phyloP scores from a whole-genome alignment of 2,888 invertebrate genomes.

The Bruchidius siliquastri region DNA sequence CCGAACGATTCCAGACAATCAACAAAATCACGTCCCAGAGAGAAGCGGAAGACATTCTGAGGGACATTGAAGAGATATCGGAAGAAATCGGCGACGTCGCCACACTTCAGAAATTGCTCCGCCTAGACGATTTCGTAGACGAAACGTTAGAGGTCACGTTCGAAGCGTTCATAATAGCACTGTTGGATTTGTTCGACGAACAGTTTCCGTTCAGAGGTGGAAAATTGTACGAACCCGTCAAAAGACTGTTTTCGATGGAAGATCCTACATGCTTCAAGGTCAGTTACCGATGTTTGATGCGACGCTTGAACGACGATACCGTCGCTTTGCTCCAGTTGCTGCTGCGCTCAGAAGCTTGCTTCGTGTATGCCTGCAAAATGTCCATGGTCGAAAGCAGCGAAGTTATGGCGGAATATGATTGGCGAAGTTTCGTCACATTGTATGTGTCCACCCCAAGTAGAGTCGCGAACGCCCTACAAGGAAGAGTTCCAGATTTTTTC shows the following conservation, averaged over 20 bases:
- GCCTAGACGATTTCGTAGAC: constrained; percentile 49
- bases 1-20: constrained; percentile 23
- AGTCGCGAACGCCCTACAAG: constrained; percentile 63
- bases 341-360: neutral
- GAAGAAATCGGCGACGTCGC: constrained; percentile 52
- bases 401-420: constrained; percentile 6
- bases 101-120: constrained; percentile 62
- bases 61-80: constrained; percentile 36
- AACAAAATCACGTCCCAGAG: constrained; percentile 39
- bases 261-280: constrained; percentile 51
- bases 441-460: constrained; percentile 65
- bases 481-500: constrained; percentile 56
- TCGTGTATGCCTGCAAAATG: neutral
- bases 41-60: constrained; percentile 39
- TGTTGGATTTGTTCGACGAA: constrained; percentile 51
- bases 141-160: constrained; percentile 49
- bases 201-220: constrained; percentile 55
- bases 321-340: constrained; percentile 48
- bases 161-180: constrained; percentile 49
- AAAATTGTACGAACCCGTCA: constrained; percentile 46
- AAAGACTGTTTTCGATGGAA: constrained; percentile 53
- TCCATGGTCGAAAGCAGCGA: too few species aligned
- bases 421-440: constrained; percentile 55
- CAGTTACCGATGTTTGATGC: constrained; percentile 36
- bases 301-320: constrained; percentile 28